phyloP scores from a whole-genome alignment of 2,113 vertebrate genomes.

The Salvator merianae region DNA sequence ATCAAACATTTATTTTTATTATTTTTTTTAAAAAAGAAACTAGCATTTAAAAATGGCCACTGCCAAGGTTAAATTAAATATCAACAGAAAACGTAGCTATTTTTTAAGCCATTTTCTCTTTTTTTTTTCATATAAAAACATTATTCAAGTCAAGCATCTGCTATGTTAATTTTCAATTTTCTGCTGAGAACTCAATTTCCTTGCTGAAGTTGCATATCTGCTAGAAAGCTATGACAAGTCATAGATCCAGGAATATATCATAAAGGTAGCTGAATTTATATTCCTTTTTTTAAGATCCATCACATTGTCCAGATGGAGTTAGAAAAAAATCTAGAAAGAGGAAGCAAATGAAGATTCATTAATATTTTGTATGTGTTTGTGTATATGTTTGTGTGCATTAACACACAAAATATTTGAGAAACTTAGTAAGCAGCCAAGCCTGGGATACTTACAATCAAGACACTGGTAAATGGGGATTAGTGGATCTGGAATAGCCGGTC shows the following conservation, averaged over 20 bases:
- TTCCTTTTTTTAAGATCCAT: conserved; percentile 39
- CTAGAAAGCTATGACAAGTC: conserved; percentile 46
- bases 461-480: no score
- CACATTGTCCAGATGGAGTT: conserved; percentile 56
- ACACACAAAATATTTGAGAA: no score
- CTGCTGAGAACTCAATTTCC: conserved; percentile 55
- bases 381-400: no score
- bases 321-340: conserved; percentile 33
- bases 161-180: conserved; percentile 63
- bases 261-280: conserved; percentile 49
- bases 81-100: background rate
- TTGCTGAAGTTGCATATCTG: conserved; percentile 48
- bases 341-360: conserved; percentile 47
- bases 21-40: background rate
- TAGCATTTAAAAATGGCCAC: conserved; percentile 30
- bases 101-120: conserved; percentile 33
- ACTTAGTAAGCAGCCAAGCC: no score
- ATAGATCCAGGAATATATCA: conserved; percentile 54
- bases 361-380: background rate
- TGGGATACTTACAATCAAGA: no score
- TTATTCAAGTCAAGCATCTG: conserved; percentile 51
- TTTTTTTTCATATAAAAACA: conserved; percentile 39
- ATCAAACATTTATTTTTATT: conserved; percentile 20
- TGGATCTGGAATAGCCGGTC: no score
- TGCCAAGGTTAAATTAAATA: conserved; percentile 28